These are phyloP conservation scores for Colaptes auratus DNA, from an alignment of 2,113 vertebrate species.

Conservation along the genomic window DNA sequence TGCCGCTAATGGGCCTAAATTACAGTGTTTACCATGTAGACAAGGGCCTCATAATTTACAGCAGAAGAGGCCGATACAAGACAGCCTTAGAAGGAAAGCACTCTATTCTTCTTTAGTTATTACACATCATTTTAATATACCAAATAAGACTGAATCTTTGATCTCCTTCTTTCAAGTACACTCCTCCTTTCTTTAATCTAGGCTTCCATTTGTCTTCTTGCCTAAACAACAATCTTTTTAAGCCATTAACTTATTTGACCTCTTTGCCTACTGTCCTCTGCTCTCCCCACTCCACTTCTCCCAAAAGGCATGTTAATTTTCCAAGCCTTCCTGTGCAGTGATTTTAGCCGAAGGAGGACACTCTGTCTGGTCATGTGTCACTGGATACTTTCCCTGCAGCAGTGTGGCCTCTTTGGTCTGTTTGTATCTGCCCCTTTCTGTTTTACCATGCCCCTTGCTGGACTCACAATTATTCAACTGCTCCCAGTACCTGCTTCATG, in stretches of 20 bases:
- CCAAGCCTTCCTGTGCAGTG: background rate
- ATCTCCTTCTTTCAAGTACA: background rate
- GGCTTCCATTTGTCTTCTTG: background rate
- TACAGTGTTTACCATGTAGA: background rate
- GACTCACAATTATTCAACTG: background rate
- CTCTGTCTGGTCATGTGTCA: background rate
- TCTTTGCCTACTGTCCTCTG: background rate
- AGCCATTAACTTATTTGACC: background rate
- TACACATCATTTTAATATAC: background rate
- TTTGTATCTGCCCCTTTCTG: background rate
- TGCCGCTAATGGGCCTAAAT: background rate
- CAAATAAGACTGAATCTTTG: background rate
- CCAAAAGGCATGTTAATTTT: background rate
- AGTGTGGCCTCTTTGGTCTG: background rate
- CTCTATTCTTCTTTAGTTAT: background rate
- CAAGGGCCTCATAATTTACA: constrained; percentile 4
- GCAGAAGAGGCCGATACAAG: background rate
- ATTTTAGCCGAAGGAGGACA: background rate
- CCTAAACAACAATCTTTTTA: background rate
- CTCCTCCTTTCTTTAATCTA: background rate
- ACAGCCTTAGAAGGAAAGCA: background rate
- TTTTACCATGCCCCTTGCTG: background rate
- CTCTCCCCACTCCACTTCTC: rapidly evolving
- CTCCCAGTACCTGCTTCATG: rapidly evolving
- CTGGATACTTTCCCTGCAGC: background rate